These are phyloP conservation scores for Xyrauchen texanus DNA, from an alignment of 2,113 vertebrate species.

Conservation along the genomic window DNA sequence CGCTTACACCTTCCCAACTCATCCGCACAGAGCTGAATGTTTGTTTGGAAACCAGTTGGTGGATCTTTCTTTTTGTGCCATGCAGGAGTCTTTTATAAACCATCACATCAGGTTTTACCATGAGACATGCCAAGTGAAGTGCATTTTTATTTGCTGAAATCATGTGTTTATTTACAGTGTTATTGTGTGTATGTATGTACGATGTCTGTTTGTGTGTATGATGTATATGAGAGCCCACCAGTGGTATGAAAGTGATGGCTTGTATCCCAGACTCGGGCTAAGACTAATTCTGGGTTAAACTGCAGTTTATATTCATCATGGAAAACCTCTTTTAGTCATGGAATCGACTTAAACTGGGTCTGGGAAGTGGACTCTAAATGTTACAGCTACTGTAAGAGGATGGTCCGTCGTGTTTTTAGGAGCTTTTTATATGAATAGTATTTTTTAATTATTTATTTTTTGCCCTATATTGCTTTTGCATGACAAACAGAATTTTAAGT, in stretches of 20 bases:
- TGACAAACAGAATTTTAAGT: background rate
- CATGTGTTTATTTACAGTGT: slow-evolving; percentile 1
- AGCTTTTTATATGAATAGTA: slow-evolving; percentile 46
- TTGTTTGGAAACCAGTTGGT: background rate
- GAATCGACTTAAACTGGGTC: background rate
- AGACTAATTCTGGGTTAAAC: background rate
- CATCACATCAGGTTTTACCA: background rate
- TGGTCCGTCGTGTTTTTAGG: slow-evolving; percentile 8
- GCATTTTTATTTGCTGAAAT: slow-evolving; percentile 12
- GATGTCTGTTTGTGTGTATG: slow-evolving; percentile 1
- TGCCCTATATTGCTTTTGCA: slow-evolving; percentile 1
- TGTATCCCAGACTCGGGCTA: slow-evolving; percentile 2
- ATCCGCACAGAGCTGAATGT: slow-evolving; percentile 2
- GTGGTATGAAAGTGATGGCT: slow-evolving; percentile 2
- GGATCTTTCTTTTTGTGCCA: slow-evolving; percentile 9
- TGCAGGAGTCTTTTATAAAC: slow-evolving; percentile 9
- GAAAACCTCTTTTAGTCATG: too few relatives aligned
- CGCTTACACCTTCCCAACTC: slow-evolving; percentile 10
- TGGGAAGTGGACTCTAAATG: background rate
- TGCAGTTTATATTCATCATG: background rate
- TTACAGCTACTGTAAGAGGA: slow-evolving; percentile 14
- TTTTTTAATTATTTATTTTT: slow-evolving; percentile 50
- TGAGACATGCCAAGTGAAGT: too few relatives aligned
- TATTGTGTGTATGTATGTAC: background rate
- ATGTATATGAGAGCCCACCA: background rate